Evolutionary conservation across 2,888 invertebrate genomes (phyloP).

Genomic region (Eupeodes latifasciatus): DNA sequence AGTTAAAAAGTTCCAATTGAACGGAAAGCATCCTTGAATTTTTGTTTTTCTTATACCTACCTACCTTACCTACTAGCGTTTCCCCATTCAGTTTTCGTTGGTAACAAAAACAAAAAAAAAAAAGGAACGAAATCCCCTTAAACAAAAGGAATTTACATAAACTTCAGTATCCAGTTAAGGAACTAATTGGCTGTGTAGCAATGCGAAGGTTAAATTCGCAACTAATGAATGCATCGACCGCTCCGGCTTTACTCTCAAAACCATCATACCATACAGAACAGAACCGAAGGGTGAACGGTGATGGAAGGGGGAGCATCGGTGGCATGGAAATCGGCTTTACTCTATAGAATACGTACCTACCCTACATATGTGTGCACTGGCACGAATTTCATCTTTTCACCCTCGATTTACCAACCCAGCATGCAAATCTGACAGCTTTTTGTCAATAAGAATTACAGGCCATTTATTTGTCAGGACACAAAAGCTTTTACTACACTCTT

Average conservation of each 20-base stretch:
- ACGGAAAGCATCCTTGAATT: conserved; percentile 37
- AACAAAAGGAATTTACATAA: conserved; percentile 61
- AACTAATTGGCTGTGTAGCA: conserved; percentile 69
- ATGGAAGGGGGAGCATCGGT: background rate
- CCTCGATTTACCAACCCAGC: conserved; percentile 48
- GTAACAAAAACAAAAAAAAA: background rate
- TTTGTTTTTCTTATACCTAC: conserved; percentile 6
- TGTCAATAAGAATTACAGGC: conserved; percentile 71
- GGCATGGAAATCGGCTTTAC: conserved; percentile 45
- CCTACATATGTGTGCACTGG: conserved; percentile 55
- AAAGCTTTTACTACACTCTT: conserved; percentile 74
- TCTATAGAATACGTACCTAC: background rate
- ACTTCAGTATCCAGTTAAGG: conserved; percentile 57
- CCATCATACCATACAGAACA: background rate
- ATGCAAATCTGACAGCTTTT: conserved; percentile 75
- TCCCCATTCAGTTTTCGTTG: background rate
- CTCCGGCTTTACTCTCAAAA: conserved; percentile 25
- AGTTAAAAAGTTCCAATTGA: conserved; percentile 39
- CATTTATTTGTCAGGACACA: conserved; percentile 69
- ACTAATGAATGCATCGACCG: conserved; percentile 70
- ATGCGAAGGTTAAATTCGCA: conserved; percentile 69
- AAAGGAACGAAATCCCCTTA: conserved; percentile 18
- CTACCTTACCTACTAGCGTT: background rate
- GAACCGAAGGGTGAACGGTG: too few relatives aligned
- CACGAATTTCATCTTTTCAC: conserved; percentile 54